Evolutionary conservation across 2,113 vertebrate species (phyloP), one percentile per base, ranked within the genome.

Genomic region (Takifugu flavidus): DNA sequence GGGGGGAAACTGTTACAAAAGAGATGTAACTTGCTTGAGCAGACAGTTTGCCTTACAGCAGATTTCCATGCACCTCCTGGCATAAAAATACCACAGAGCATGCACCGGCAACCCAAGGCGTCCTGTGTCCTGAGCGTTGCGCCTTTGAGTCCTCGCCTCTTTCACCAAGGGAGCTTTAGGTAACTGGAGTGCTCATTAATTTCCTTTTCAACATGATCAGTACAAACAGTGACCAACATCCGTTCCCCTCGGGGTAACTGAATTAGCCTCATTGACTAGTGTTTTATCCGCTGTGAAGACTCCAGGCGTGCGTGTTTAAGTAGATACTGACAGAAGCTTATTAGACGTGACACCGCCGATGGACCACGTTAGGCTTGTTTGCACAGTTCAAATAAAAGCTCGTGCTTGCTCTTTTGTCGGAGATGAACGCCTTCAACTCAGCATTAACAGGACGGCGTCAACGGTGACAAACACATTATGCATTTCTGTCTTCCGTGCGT

Each of bases 141-240:
- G 47, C 74, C 75, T 80, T 87, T 72, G 70, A 84, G 34, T 11
- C 56, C 44, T 27, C 2, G 0, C 50, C 51, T 89, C 86, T 86
- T 74, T 89, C 86, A 87, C n/a, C 84, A 46, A 2, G 13, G 53
- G 25, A 50, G 27, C 65, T 79, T 63, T 63, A 46, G 53, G 71
- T 71, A 71, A 84, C 72, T 51, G 44, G 64, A 86, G 77, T 65
- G 65, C 70, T 67, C 60, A 75, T 77, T 72, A 4, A 49, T 79
- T 70, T 25, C 60, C 74, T 82, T 87, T 88, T 86, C 77, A 89
- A 63, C 82, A 60, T 59, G 69, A 74, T 74, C 60, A n/a, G 45
- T 27, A n/a, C 60, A 67, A 80, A 89, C 82, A 85, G 83, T 75
- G 71, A 53, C 47, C 60, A 66, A 74, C 54, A 56, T 75, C 64